Conservation (phyloP, 2,113 vertebrate species). For the Nerophis lumbriciformis region DNA sequence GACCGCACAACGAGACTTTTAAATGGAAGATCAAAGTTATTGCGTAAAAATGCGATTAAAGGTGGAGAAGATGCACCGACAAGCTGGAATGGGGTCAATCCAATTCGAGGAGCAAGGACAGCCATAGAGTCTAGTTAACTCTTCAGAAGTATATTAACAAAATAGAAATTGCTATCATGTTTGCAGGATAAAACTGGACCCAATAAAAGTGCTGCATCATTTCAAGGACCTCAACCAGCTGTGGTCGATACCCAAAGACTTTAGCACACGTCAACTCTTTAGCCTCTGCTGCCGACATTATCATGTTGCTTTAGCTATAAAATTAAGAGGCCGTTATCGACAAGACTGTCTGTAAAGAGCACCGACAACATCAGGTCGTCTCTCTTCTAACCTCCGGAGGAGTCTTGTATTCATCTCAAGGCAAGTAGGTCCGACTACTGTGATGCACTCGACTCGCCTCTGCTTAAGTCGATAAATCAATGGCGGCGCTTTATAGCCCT, state of each 20-base stretch:
- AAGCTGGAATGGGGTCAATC: too few species aligned
- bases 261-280: background rate
- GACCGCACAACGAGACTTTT: background rate
- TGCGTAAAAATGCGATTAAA: background rate
- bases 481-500: background rate
- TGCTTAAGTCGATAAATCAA: background rate
- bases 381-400: too few species aligned
- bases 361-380: background rate
- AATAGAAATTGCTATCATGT: background rate
- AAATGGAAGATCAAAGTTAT: background rate
- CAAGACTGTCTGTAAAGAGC: background rate
- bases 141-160: background rate
- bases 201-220: background rate
- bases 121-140: background rate
- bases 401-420: too few species aligned
- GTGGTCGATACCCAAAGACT: background rate
- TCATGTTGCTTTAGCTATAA: background rate
- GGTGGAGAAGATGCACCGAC: background rate
- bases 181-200: background rate
- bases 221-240: background rate
- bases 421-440: too few species aligned
- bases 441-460: too few species aligned
- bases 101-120: background rate
- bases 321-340: background rate
- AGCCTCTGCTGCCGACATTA: background rate